Conservation (phyloP, 2,113 vertebrate species). For the Micronisus gabar region DNA sequence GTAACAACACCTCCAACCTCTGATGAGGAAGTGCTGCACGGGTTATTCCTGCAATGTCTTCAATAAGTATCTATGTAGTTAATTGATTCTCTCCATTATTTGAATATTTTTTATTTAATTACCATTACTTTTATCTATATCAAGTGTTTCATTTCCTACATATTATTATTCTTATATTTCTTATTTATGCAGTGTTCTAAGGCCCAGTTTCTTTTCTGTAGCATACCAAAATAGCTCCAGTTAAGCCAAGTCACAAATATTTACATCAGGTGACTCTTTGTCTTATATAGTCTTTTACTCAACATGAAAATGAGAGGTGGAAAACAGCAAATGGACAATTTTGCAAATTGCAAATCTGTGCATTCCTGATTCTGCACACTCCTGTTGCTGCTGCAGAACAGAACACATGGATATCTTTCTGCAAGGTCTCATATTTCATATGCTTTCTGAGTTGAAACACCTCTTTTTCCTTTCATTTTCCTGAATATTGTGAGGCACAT, state of each 20-base stretch:
- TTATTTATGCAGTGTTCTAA: background rate
- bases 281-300: background rate
- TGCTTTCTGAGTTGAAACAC: background rate
- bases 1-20: background rate
- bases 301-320: background rate
- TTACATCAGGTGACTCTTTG: background rate
- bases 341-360: background rate
- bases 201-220: background rate
- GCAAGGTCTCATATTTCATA: background rate
- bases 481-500: background rate
- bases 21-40: background rate
- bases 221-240: background rate
- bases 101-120: background rate
- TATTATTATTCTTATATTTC: background rate
- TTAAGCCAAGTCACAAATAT: background rate
- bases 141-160: background rate
- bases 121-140: background rate
- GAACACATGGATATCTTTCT: background rate
- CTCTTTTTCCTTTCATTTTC: background rate
- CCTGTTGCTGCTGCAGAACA: background rate
- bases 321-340: background rate
- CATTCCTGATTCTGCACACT: background rate
- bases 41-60: background rate
- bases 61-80: background rate
- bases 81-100: background rate